phyloP scores from a whole-genome alignment of 1,140 invertebrate species.

The Octopus sinensis region DNA sequence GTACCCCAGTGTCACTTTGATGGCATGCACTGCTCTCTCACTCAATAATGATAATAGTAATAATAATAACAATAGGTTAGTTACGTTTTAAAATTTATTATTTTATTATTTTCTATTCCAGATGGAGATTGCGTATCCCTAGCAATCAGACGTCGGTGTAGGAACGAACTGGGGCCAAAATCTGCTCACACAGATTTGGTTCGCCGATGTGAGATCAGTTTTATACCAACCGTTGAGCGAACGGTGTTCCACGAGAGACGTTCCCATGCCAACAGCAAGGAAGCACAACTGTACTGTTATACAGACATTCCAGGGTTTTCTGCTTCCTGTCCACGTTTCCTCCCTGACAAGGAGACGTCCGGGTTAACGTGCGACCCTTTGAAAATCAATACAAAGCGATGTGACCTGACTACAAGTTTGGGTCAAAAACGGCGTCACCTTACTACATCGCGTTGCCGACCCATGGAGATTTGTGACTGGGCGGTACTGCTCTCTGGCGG shows the following conservation, averaged over 20 bases:
- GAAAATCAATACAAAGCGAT: conserved; percentile 58
- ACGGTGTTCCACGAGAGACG: conserved; percentile 22
- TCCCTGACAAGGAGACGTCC: conserved; percentile 54
- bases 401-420: conserved; percentile 51
- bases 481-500: conserved; percentile 63
- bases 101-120: neutral
- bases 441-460: conserved; percentile 57
- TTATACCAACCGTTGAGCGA: conserved; percentile 54
- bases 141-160: conserved; percentile 53
- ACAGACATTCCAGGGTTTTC: conserved; percentile 53
- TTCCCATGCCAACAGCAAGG: conserved; percentile 10
- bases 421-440: conserved; percentile 41
- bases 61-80: too few species aligned
- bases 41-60: too few species aligned
- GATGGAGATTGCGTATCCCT: conserved; percentile 51
- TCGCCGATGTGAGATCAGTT: conserved; percentile 59
- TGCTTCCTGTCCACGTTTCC: conserved; percentile 53
- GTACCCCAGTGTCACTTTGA: too few species aligned
- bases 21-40: too few species aligned
- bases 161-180: conserved; percentile 48
- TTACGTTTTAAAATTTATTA: neutral
- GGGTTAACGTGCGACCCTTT: conserved; percentile 59
- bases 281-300: conserved; percentile 49
- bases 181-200: conserved; percentile 45
- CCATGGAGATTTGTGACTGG: conserved; percentile 63